Evolutionary conservation across 2,113 vertebrate genomes (phyloP).

Genomic region (Hiodon tergisus): DNA sequence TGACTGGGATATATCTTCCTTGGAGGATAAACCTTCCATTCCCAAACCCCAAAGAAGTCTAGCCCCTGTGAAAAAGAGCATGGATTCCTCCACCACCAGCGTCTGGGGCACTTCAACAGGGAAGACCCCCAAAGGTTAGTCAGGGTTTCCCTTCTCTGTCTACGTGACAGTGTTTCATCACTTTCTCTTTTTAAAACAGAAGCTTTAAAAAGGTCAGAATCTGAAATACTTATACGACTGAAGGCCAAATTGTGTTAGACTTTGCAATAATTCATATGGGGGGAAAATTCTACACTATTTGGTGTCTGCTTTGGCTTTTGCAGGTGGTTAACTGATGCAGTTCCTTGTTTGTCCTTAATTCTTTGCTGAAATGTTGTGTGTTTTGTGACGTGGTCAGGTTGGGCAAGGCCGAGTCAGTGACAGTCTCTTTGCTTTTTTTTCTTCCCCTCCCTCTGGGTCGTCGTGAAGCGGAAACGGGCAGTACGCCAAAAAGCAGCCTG

Average conservation of each 20-base stretch:
- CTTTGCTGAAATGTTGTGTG: no score
- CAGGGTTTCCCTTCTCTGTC: not conserved
- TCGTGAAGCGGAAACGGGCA: constrained; percentile 70
- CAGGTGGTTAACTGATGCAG: not conserved
- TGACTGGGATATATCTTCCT: constrained; percentile 76
- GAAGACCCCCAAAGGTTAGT: constrained; percentile 61
- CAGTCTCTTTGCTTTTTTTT: not conserved
- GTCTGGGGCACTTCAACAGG: constrained; percentile 65
- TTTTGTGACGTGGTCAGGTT: no score
- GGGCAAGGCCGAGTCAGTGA: no score
- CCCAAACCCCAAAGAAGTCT: constrained; percentile 47
- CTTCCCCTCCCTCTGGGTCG: constrained; percentile 53
- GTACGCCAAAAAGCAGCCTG: constrained; percentile 78
- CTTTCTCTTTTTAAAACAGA: not conserved
- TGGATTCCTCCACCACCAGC: constrained; percentile 59
- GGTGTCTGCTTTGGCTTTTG: no score
- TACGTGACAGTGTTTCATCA: not conserved
- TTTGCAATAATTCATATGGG: no score
- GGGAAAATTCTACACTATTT: no score
- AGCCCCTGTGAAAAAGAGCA: constrained; percentile 55
- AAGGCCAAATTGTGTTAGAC: no score
- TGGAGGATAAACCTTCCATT: constrained; percentile 62
- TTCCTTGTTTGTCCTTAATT: not conserved
- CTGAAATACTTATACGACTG: no score
- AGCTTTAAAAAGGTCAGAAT: no score